Evolutionary conservation across 2,113 vertebrate species (phyloP), one percentile per base, ranked within the genome.

Genomic region (Rhabdornis inornatus): DNA sequence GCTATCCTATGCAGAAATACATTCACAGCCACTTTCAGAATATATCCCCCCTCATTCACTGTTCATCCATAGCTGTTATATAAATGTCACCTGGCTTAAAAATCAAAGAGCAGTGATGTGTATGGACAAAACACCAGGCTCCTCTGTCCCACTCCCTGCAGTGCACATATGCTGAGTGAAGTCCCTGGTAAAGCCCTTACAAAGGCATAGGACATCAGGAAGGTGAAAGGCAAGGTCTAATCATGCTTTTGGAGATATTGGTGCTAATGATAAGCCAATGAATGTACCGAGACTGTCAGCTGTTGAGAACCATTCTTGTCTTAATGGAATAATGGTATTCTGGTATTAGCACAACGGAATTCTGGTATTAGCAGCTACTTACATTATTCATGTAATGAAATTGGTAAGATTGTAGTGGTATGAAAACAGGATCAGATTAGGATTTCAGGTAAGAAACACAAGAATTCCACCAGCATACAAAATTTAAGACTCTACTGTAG

Each of bases 401-500:
- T 39, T 65, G 18, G 1, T 64, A 69, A 52, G 13, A 52, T 5
- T 44, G 16, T 33, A 78, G 6, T 4, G 11, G 24, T 40, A 28
- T 31, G 13, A 75, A 57, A 85, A 25, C 8, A 78, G 28, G 1
- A 84, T 70, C n/a, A 42, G 13, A 55, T 37, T 63, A 59, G 55
- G 13, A 19, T 17, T 27, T 85, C 7, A 70, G 42, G 35, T 27
- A 69, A n/a, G 31, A 75, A 66, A 42, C 15, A 55, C 37, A 42
- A 25, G 59, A 78, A 81, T 53, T 30, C 31, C 8, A 28, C 28
- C 28, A 50, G 10, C 35, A 53, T n/a, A 52, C 11, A 63, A 70
- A 87, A 47, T 7, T 1, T 45, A 75, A 50, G 37, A 31, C 1
- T n/a, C 7, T 57, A 14, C 4, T 0, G 1, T 22, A 70, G 5